Evolutionary conservation across 2,888 invertebrate species (phyloP).

Genomic region (Anodontia alba): DNA sequence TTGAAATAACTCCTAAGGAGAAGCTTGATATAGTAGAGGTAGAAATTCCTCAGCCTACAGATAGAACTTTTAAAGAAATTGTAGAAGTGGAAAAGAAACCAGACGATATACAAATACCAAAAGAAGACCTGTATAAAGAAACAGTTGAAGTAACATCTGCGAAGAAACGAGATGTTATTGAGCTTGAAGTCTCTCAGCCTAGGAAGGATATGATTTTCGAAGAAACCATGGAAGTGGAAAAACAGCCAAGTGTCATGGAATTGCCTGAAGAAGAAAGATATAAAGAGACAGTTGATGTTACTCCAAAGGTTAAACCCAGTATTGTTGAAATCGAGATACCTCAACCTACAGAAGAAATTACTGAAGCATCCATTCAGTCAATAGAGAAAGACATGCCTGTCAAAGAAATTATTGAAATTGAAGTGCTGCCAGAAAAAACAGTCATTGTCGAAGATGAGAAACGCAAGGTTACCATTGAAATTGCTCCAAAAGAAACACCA

Average conservation of each 20-base stretch:
- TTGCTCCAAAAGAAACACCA: slow-evolving; percentile 22
- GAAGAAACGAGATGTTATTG: slow-evolving; percentile 24
- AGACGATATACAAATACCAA: background rate
- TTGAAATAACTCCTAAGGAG: slow-evolving; percentile 41
- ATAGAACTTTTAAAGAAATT: background rate
- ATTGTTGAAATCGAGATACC: slow-evolving; percentile 36
- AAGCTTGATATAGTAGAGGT: slow-evolving; percentile 32
- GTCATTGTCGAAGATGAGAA: background rate
- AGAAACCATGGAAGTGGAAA: slow-evolving; percentile 22
- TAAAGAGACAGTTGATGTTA: slow-evolving; percentile 33
- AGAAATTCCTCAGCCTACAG: slow-evolving; percentile 26
- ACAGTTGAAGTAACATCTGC: slow-evolving; percentile 27
- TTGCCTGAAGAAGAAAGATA: slow-evolving; percentile 19
- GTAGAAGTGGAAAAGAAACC: slow-evolving; percentile 21
- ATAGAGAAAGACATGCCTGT: background rate
- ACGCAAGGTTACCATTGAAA: slow-evolving; percentile 42
- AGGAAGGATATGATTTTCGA: slow-evolving; percentile 42
- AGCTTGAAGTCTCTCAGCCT: slow-evolving; percentile 48
- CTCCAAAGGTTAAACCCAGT: slow-evolving; percentile 27
- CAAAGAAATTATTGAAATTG: slow-evolving; percentile 8
- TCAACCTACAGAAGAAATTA: slow-evolving; percentile 18
- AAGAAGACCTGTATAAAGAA: slow-evolving; percentile 21
- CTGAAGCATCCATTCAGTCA: background rate
- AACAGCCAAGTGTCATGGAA: background rate
- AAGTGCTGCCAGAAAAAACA: no score